A percentile compares a stretch with the other conserved stretches of the same genome.
phyloP scores from a whole-genome alignment of 2,113 vertebrate genomes.

The Kryptolebias marmoratus region DNA sequence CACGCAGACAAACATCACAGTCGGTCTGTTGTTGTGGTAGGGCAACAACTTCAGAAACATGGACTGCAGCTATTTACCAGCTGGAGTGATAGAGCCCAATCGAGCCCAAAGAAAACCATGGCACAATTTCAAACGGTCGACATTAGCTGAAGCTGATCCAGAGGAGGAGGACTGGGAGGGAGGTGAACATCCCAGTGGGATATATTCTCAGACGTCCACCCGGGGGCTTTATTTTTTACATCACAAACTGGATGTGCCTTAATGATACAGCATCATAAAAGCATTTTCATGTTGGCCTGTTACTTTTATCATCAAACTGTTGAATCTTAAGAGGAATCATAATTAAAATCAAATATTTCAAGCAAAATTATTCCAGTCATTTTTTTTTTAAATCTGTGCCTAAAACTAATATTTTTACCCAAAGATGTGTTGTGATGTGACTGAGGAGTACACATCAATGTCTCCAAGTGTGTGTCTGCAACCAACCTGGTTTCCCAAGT shows the following conservation, averaged over 20 bases:
- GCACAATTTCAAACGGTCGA: conserved; percentile 45
- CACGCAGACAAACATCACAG: conserved; percentile 76
- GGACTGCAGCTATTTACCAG: conserved; percentile 73
- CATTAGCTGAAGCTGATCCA: conserved; percentile 48
- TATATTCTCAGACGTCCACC: conserved; percentile 24
- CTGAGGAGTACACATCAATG: background rate
- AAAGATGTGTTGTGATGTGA: too few relatives aligned
- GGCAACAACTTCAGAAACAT: conserved; percentile 71
- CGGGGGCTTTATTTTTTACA: conserved; percentile 41
- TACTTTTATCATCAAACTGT: background rate
- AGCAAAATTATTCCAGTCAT: background rate
- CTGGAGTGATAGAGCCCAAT: conserved; percentile 72
- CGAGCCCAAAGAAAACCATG: conserved; percentile 29
- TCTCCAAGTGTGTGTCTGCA: background rate
- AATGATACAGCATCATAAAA: conserved; percentile 22
- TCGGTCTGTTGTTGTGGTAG: conserved; percentile 64
- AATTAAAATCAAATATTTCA: background rate
- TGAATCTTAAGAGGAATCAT: background rate
- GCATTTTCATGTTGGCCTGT: background rate
- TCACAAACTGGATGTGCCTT: conserved; percentile 30
- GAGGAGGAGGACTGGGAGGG: conserved; percentile 26
- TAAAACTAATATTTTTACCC: too few relatives aligned
- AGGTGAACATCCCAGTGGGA: conserved; percentile 48
- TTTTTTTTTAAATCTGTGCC: background rate
- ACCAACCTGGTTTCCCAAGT: conserved; percentile 73